Conservation (phyloP, 2,797 vertebrate genomes). For the Aldrovandia affinis region DNA sequence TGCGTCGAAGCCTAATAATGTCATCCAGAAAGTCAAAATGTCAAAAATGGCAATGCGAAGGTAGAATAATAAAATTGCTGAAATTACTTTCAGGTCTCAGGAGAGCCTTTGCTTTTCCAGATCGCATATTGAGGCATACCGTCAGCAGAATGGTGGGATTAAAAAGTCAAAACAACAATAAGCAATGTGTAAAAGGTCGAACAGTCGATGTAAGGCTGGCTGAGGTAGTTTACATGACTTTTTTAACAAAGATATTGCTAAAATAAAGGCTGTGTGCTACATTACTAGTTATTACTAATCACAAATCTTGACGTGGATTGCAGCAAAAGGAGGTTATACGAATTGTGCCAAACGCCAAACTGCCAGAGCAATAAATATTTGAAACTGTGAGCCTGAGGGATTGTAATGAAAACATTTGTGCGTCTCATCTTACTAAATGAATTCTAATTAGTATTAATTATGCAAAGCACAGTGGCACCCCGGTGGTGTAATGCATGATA, state of each 20-base stretch:
- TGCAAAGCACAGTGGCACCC: constrained; percentile 19
- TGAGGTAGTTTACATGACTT: neutral
- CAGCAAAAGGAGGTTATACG: neutral
- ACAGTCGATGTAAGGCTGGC: neutral
- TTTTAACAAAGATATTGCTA: no score
- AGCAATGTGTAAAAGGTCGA: no score
- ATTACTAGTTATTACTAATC: neutral
- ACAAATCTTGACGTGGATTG: neutral
- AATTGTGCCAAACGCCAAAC: constrained; percentile 5
- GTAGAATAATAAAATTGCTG: neutral
- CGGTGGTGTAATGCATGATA: neutral
- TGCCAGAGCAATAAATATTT: neutral
- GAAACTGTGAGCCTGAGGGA: neutral
- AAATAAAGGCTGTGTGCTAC: neutral
- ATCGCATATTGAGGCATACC: neutral
- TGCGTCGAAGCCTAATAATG: neutral
- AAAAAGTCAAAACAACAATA: neutral
- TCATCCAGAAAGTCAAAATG: neutral
- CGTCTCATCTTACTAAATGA: neutral
- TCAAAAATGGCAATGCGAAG: neutral
- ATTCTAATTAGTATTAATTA: constrained; percentile 18
- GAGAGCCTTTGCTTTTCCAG: neutral
- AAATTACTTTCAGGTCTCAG: neutral
- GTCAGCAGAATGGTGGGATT: neutral
- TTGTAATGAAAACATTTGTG: neutral